These are phyloP conservation scores for Accipiter cooperii DNA, from an alignment of 2,113 vertebrate species.

Conservation along the genomic window DNA sequence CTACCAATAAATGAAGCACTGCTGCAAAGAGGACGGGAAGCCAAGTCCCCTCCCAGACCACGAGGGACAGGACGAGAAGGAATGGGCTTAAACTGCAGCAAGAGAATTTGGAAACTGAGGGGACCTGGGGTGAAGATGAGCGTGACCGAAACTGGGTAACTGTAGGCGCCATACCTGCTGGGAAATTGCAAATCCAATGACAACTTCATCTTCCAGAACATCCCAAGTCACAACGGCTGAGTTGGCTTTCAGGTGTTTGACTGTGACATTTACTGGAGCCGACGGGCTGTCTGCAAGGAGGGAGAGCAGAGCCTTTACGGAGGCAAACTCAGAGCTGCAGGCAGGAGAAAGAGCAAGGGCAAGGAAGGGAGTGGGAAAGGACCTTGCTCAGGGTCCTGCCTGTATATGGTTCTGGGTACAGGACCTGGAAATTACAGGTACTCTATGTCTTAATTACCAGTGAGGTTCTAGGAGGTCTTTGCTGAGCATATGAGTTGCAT, in stretches of 20 bases:
- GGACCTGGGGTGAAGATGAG: neutral
- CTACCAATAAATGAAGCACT: accelerated
- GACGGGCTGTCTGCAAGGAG: slow-evolving; percentile 84
- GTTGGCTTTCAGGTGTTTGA: slow-evolving; percentile 91
- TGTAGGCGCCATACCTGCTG: slow-evolving; percentile 81
- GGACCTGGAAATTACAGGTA: neutral
- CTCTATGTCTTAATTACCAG: neutral
- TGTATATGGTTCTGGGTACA: accelerated
- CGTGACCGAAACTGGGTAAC: accelerated
- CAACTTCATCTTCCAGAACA: slow-evolving; percentile 89
- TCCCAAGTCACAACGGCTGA: slow-evolving; percentile 95
- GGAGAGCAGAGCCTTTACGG: slow-evolving; percentile 55
- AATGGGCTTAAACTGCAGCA: neutral
- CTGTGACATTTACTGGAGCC: slow-evolving; percentile 93
- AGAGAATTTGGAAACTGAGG: neutral
- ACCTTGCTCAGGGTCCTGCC: neutral
- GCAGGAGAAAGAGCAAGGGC: neutral
- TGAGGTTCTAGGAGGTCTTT: neutral
- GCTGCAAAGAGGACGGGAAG: neutral
- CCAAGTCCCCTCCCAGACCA: neutral
- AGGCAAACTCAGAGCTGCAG: neutral
- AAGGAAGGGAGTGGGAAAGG: neutral
- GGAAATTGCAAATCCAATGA: slow-evolving; percentile 95
- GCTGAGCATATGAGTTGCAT: neutral
- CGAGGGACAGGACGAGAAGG: neutral